A percentile compares a stretch with the other conserved stretches of the same genome.
phyloP scores from a whole-genome alignment of 2,797 vertebrate species.

The Notoglanidium macrostoma region DNA sequence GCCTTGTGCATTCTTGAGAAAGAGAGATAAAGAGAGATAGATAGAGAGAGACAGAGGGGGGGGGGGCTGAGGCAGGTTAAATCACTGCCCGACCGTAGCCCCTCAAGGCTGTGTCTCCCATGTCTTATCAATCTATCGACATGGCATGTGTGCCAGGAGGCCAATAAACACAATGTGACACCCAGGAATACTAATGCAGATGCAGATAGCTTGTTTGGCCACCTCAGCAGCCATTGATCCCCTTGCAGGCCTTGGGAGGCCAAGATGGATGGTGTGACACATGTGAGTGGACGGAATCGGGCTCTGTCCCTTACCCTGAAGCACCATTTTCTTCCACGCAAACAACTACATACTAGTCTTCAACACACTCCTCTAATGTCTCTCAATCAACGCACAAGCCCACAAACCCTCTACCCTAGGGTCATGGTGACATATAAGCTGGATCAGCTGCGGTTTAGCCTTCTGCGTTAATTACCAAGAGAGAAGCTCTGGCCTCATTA shows the following conservation, averaged over 20 bases:
- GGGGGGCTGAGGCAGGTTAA: constrained; percentile 58
- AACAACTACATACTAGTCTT: not conserved
- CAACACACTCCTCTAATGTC: constrained; percentile 21
- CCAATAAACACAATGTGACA: constrained; percentile 55
- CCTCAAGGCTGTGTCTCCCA: constrained; percentile 69
- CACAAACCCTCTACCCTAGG: constrained; percentile 38
- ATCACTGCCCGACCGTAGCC: constrained; percentile 65
- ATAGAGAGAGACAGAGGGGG: no score
- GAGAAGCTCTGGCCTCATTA: constrained; percentile 63
- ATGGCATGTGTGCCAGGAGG: constrained; percentile 64
- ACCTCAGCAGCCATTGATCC: constrained; percentile 82
- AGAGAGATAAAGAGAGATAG: not conserved
- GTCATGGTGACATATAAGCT: constrained; percentile 67
- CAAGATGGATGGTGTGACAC: constrained; percentile 77
- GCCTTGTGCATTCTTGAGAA: constrained; percentile 22
- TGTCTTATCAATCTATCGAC: constrained; percentile 83
- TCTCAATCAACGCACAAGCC: constrained; percentile 28
- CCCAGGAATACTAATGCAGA: constrained; percentile 78
- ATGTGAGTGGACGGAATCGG: constrained; percentile 68
- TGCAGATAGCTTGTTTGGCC: constrained; percentile 77
- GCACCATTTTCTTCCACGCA: constrained; percentile 20
- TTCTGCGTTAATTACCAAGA: constrained; percentile 64
- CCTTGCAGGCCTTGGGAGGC: constrained; percentile 66
- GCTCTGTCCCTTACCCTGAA: constrained; percentile 58
- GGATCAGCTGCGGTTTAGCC: constrained; percentile 60